These are phyloP conservation scores for Albula goreensis DNA, from an alignment of 2,113 vertebrate species.

Conservation along the genomic window DNA sequence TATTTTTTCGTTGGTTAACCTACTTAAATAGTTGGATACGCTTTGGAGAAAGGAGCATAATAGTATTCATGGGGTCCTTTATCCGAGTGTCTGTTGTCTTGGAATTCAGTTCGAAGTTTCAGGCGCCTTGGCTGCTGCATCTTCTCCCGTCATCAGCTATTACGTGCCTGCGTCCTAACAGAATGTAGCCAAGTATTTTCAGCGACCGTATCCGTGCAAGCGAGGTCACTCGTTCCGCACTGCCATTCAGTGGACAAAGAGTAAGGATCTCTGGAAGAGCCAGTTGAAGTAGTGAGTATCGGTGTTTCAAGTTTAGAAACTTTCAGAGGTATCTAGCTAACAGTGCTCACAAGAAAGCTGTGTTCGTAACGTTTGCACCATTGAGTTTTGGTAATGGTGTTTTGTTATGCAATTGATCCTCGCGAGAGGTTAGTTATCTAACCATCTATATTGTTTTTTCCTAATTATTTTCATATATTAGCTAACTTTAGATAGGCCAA, in stretches of 20 bases:
- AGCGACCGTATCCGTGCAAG: constrained; percentile 55
- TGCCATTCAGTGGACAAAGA: constrained; percentile 53
- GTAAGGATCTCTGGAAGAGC: constrained; percentile 39
- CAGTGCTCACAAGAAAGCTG: constrained; percentile 26
- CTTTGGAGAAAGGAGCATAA: constrained; percentile 64
- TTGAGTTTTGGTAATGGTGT: constrained; percentile 59
- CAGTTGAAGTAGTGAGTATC: background rate
- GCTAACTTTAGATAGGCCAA: constrained; percentile 30
- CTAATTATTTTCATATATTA: constrained; percentile 33
- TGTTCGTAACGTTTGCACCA: constrained; percentile 49
- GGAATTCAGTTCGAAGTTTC: constrained; percentile 66
- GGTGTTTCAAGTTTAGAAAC: constrained; percentile 29
- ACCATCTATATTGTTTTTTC: background rate
- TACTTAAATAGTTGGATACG: constrained; percentile 67
- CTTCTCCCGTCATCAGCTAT: constrained; percentile 46
- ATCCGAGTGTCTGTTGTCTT: constrained; percentile 42
- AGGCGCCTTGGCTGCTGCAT: constrained; percentile 55
- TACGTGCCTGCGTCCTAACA: constrained; percentile 68
- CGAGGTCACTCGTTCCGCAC: constrained; percentile 55
- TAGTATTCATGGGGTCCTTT: constrained; percentile 60
- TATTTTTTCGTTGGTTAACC: constrained; percentile 58
- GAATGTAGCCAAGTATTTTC: constrained; percentile 43
- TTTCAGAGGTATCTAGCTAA: constrained; percentile 28
- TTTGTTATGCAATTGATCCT: constrained; percentile 65
- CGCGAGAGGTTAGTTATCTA: constrained; percentile 45